phyloP scores from a whole-genome alignment of 2,113 vertebrate species.

The Calyptomena viridis region DNA sequence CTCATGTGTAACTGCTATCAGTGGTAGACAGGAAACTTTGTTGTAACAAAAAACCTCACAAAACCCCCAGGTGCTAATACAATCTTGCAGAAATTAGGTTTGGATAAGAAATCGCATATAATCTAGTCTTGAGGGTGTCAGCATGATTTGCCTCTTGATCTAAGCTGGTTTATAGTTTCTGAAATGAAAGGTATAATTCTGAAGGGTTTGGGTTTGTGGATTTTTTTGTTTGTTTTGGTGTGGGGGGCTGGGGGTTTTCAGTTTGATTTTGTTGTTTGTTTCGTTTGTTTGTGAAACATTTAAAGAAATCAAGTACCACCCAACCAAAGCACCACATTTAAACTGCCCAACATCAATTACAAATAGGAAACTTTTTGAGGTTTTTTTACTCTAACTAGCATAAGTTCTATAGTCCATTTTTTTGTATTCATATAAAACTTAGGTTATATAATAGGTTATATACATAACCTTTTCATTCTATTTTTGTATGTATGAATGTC shows the following conservation, averaged over 20 bases:
- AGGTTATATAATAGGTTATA: not conserved
- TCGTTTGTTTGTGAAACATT: not conserved
- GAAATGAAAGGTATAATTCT: not conserved
- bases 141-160: not conserved
- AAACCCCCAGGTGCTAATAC: not conserved
- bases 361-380: not conserved
- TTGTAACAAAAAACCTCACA: rapidly evolving
- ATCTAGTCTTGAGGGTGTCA: not conserved
- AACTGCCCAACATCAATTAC: not conserved
- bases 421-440: not conserved
- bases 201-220: rapidly evolving
- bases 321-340: not conserved
- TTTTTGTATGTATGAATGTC: not conserved
- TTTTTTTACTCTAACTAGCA: not conserved
- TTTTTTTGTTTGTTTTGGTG: not conserved
- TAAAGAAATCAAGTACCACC: not conserved
- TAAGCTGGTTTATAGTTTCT: not conserved
- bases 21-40: not conserved
- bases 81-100: not conserved
- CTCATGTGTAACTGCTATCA: not conserved
- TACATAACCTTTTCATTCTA: not conserved
- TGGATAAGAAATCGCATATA: not conserved
- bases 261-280: not conserved
- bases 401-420: not conserved
- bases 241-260: not conserved